Base-by-base conservation (phyloP, 2,888 invertebrate genomes). In the Metalampra italica region DNA sequence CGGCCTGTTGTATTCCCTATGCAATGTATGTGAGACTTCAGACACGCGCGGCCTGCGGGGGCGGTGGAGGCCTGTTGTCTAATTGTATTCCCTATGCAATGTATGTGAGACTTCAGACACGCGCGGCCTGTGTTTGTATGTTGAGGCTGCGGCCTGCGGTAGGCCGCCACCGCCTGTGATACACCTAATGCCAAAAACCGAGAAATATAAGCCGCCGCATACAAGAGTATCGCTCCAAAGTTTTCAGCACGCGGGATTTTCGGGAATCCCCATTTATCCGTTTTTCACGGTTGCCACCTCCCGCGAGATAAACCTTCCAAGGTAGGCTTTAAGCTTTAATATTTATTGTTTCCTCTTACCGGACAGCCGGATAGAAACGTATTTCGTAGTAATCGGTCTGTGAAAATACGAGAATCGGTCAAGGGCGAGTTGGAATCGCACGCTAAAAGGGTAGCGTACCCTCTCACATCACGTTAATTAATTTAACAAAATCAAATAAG, bases 281-380 rank as follows among this genome's bases (percentile, higher is more conserved):
- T 78, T 83, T 80, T 78, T 76, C 78, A 79, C 77, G 75, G 75
- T 65, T 66, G 60, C 68, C 73, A 70, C 73, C 64, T 61, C 64
- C 53, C 59, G 60, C 55, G 75, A 72, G 82, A 83, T 82, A 84
- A 82, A 75, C 72, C 70, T 64, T 57, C 68, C 65, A 60, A 70
- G 70, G 78, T 76, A 78, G 78, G 80, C 79, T 77, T 80, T 79
- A 75, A 81, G 79, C 79, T 77, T 79, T 80, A 75, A 81, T 82
- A 82, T 82, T 83, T 83, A 82, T 81, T 71, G 78, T 70, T 74
- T 64, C 68, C 68, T 70, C 65, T 70, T 69, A 67, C 64, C 64
- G 62, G 62, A 67, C 68, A 22, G 22, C 64, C 64, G 62, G 62
- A 67, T 68, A 22, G 22, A 22, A 2, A 58, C 57, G 57, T 68